Evolutionary conservation across 2,113 vertebrate genomes (phyloP).

Genomic region (Nesogale talazaci): DNA sequence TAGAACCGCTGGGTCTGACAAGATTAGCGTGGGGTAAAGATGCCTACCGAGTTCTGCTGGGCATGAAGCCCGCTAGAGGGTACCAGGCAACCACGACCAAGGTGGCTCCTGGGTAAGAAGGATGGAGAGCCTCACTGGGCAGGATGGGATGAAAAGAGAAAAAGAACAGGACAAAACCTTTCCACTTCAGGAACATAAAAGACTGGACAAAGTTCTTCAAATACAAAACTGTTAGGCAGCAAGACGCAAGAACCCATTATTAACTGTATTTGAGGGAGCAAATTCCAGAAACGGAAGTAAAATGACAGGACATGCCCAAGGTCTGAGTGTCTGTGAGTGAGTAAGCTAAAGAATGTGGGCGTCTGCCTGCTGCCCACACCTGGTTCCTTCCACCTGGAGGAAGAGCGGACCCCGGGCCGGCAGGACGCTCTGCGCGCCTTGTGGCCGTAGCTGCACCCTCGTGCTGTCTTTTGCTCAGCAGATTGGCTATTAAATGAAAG

Average conservation of each 20-base stretch:
- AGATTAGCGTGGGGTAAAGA: neutral
- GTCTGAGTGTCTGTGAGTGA: neutral
- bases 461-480: neutral
- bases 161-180: slow-evolving; percentile 34
- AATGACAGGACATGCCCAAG: slow-evolving; percentile 18
- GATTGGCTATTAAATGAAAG: slow-evolving; percentile 12
- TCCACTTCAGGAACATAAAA: slow-evolving; percentile 11
- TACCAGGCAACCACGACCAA: too few relatives aligned
- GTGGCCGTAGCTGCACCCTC: neutral
- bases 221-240: slow-evolving; percentile 17
- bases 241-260: slow-evolving; percentile 5
- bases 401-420: neutral
- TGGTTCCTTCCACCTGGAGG: neutral
- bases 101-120: neutral
- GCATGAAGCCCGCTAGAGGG: too few relatives aligned
- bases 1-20: neutral
- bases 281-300: slow-evolving; percentile 43
- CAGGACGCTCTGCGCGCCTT: neutral
- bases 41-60: too few relatives aligned
- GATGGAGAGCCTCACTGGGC: neutral
- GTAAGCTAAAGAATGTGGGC: slow-evolving; percentile 10
- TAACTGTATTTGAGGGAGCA: slow-evolving; percentile 4
- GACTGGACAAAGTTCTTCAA: slow-evolving; percentile 7
- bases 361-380: neutral
- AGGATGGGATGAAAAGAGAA: slow-evolving; percentile 30